These are phyloP conservation scores for Drosophila nr. perissopoda DNA, from an alignment of 2,888 invertebrate species.

Conservation along the genomic window DNA sequence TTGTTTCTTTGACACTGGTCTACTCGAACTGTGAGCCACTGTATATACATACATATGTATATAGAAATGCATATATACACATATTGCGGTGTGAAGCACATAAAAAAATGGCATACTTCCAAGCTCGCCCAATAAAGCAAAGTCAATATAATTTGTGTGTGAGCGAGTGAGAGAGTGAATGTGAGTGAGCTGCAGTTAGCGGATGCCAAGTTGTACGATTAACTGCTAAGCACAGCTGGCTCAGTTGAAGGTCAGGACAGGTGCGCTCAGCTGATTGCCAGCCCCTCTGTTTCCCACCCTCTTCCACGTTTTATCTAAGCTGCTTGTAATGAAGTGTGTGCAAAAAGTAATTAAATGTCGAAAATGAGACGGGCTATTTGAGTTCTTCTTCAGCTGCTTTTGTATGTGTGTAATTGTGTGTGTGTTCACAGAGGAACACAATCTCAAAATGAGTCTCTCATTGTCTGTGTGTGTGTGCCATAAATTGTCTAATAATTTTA, in stretches of 20 bases:
- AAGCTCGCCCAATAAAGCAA: slow-evolving; percentile 65
- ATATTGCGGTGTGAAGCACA: slow-evolving; percentile 31
- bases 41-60: background rate
- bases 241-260: slow-evolving; percentile 39
- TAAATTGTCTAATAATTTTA: slow-evolving; percentile 76
- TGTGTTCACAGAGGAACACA: background rate
- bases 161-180: slow-evolving; percentile 30
- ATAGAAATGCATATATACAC: background rate
- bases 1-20: no score
- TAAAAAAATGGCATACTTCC: slow-evolving; percentile 60
- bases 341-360: slow-evolving; percentile 78
- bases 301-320: slow-evolving; percentile 40
- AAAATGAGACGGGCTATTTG: slow-evolving; percentile 74
- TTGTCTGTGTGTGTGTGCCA: slow-evolving; percentile 31
- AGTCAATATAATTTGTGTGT: slow-evolving; percentile 58
- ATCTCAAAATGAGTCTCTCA: slow-evolving; percentile 14
- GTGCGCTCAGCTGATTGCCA: slow-evolving; percentile 22
- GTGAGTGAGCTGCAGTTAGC: slow-evolving; percentile 34
- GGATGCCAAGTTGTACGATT: slow-evolving; percentile 50
- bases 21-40: no score
- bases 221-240: slow-evolving; percentile 63
- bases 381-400: slow-evolving; percentile 40
- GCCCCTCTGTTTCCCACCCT: background rate
- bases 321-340: slow-evolving; percentile 72
- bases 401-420: slow-evolving; percentile 1